Conservation (phyloP, 2,113 vertebrate species). For the Corydoras maculifer region DNA sequence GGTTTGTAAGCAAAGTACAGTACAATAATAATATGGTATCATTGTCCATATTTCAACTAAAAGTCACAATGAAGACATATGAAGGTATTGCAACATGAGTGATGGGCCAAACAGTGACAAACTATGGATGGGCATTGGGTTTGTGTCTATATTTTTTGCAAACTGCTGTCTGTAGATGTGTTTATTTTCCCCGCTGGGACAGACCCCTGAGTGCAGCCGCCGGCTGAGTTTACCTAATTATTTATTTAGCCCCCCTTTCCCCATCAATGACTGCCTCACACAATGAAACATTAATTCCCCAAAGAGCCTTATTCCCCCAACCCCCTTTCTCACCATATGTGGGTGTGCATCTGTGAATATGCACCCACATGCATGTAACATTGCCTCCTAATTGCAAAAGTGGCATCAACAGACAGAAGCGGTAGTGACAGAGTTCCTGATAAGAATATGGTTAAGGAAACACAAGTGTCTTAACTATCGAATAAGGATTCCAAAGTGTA, state of each 20-base stretch:
- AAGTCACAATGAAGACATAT: too few relatives aligned
- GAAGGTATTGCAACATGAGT: too few relatives aligned
- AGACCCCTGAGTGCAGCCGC: conserved; percentile 12
- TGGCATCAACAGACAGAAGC: too few relatives aligned
- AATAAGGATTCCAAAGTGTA: too few relatives aligned
- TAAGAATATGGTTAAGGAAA: too few relatives aligned
- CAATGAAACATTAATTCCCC: conserved; percentile 42
- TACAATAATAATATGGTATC: too few relatives aligned
- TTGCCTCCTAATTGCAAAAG: too few relatives aligned
- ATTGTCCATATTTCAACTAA: too few relatives aligned
- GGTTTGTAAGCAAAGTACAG: too few relatives aligned
- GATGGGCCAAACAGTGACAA: too few relatives aligned
- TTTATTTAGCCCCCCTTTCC: conserved; percentile 38
- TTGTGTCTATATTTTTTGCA: conserved; percentile 25
- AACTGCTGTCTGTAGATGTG: conserved; percentile 16
- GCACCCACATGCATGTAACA: conserved; percentile 1
- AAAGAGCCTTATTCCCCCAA: conserved; percentile 32
- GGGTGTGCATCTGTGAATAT: conserved; percentile 17
- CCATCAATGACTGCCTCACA: conserved; percentile 18
- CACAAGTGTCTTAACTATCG: too few relatives aligned
- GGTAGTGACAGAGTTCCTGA: too few relatives aligned
- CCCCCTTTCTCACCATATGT: conserved; percentile 20
- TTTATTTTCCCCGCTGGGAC: conserved; percentile 18
- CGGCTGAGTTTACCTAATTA: conserved; percentile 40
- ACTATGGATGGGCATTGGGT: conserved; percentile 25